Evolutionary conservation across 2,888 invertebrate genomes (phyloP).

Genomic region (Platerodrilus igneus): DNA sequence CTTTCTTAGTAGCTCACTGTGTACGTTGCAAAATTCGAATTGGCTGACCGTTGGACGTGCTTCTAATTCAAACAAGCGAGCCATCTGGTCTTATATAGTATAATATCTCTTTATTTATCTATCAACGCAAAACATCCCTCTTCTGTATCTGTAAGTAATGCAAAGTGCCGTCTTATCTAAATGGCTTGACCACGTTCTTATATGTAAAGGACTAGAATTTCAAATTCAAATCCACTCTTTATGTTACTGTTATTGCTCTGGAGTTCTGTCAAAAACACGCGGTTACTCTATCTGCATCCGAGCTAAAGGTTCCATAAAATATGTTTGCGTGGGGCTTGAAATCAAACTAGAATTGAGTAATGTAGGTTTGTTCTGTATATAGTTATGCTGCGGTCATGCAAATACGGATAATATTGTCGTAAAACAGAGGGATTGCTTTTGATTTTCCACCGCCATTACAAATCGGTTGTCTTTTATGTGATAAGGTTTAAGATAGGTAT

Average conservation of each 20-base stretch:
- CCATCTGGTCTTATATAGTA: constrained; percentile 31
- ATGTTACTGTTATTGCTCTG: constrained; percentile 47
- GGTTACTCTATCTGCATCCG: constrained; percentile 33
- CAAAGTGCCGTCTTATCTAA: constrained; percentile 42
- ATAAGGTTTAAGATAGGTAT: no score
- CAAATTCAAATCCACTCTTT: constrained; percentile 43
- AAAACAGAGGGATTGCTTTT: constrained; percentile 22
- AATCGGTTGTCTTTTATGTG: no score
- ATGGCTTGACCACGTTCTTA: constrained; percentile 45
- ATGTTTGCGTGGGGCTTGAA: constrained; percentile 28
- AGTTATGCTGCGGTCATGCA: constrained; percentile 24
- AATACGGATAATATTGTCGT: constrained; percentile 22
- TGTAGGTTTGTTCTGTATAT: constrained; percentile 27
- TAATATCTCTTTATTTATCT: constrained; percentile 47
- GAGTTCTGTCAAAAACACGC: constrained; percentile 46
- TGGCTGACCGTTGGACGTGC: constrained; percentile 32
- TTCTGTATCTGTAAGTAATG: constrained; percentile 38
- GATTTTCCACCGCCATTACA: no score
- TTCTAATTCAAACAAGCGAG: constrained; percentile 26
- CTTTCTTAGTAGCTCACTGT: no score
- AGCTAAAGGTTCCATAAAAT: constrained; percentile 31
- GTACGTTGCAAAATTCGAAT: no score
- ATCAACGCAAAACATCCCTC: constrained; percentile 36
- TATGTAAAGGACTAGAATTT: constrained; percentile 35
- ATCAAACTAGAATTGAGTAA: constrained; percentile 30